Conservation (phyloP, 2,888 invertebrate genomes). For the Andrena minutula region DNA sequence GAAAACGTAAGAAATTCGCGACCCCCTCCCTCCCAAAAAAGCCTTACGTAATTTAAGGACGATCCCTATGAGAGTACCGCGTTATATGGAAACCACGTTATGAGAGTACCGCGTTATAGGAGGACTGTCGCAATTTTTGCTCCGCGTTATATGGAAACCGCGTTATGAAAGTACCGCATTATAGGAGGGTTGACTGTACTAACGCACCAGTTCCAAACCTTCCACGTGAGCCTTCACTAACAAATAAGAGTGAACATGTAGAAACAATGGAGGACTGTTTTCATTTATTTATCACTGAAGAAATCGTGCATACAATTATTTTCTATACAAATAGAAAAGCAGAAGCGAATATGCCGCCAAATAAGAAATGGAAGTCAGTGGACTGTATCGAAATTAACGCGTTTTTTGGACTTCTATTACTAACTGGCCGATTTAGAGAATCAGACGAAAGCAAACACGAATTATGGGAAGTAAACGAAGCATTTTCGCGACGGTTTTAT, state of each 20-base stretch:
- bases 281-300: slow-evolving; percentile 23
- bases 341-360: neutral
- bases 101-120: too few species aligned
- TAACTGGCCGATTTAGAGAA: slow-evolving; percentile 28
- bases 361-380: slow-evolving; percentile 29
- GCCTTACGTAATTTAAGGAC: too few species aligned
- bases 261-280: slow-evolving; percentile 26
- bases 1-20: too few species aligned
- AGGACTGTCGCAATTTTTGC: too few species aligned
- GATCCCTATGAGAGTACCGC: too few species aligned
- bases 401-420: slow-evolving; percentile 30
- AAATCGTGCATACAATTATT: slow-evolving; percentile 20
- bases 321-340: slow-evolving; percentile 32
- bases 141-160: too few species aligned
- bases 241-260: neutral
- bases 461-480: slow-evolving; percentile 8
- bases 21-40: too few species aligned
- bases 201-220: neutral
- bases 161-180: too few species aligned
- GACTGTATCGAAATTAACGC: slow-evolving; percentile 31
- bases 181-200: too few species aligned
- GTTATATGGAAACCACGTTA: too few species aligned
- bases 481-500: slow-evolving; percentile 15
- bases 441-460: slow-evolving; percentile 27
- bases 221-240: neutral